These are phyloP conservation scores for Pollenia angustigena DNA, from an alignment of 2,888 invertebrate genomes.

Conservation along the genomic window DNA sequence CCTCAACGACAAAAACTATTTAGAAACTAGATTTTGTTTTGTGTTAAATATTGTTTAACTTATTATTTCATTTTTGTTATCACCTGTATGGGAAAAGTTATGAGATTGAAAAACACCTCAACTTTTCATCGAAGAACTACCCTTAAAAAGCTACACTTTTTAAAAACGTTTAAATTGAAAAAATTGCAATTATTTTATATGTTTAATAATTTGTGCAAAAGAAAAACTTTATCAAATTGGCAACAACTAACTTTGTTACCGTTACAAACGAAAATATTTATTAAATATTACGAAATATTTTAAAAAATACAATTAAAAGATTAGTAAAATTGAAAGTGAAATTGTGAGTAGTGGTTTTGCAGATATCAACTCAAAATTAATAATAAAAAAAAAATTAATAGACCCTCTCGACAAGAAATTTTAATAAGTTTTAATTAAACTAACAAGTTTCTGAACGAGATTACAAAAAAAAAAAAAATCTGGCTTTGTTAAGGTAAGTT, in stretches of 20 bases:
- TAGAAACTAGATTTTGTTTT: constrained; percentile 17
- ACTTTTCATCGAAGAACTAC: constrained; percentile 72
- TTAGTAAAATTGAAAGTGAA: not conserved
- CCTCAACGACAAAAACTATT: not conserved
- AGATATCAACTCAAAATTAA: not conserved
- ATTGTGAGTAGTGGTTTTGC: constrained; percentile 25
- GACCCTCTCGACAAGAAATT: not conserved
- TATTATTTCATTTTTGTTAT: constrained; percentile 10
- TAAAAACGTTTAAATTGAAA: constrained; percentile 77
- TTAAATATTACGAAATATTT: constrained; percentile 72
- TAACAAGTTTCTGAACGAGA: too few species aligned
- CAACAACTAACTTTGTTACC: constrained; percentile 70
- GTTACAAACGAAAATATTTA: constrained; percentile 71
- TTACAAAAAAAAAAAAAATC: too few species aligned
- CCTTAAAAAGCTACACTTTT: constrained; percentile 63
- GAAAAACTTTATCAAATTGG: constrained; percentile 79
- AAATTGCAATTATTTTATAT: constrained; percentile 82
- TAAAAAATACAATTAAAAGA: not conserved
- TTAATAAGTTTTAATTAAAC: too few species aligned
- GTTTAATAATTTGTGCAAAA: constrained; percentile 82
- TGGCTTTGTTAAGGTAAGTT: too few species aligned
- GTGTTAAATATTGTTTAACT: not conserved
- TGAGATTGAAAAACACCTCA: constrained; percentile 77
- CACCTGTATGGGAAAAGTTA: constrained; percentile 81
- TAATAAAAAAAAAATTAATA: not conserved